Base-by-base conservation (phyloP, 2,113 vertebrate species). In the Crypturellus undulatus region DNA sequence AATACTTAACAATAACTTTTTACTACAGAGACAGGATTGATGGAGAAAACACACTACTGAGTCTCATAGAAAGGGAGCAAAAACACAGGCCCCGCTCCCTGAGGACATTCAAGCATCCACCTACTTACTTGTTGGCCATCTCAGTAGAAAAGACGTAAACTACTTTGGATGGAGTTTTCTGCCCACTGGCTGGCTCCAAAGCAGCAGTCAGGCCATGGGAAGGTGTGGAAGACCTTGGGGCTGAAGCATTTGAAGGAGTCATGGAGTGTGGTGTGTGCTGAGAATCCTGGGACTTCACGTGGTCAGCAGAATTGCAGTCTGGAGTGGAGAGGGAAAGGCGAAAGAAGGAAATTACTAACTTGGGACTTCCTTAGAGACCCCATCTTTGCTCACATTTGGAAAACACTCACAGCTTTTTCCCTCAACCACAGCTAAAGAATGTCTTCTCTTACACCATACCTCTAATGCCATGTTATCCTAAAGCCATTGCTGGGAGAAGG, bases 81-180 rank as follows among this genome's bases (percentile, higher is more conserved):
- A 70, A 82, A 73, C 14, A 7, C 2, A 92, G 68, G 65, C 34
- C 70, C 43, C 0, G 5, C 34, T 93, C 21, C 49, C 73, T 38
- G 47, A 82, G 71, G 69, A 68, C 65, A 59, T 84, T 62, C 38
- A 64, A 54, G 72, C 75, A 67, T 90, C 76, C 16, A 96, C 98
- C 73, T 30, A 97, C 99, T 99, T 98, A 99, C 99, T 99, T 99
- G 98, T 99, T 99, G 94, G 99, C 99, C 99, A 99, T 99, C 96
- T 99, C 99, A 94, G 99, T 99, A 97, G 99, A 99, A 97, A 99
- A 99, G 97, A 99, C 99, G n/a, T 99, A 99, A 96, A 99, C 99
- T 87, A 99, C 98, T 98, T 99, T 99, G 95, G 99, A 98, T 92
- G 98, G 98, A 82, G 98, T 98, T 98, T 99, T 99, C 97, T 99